phyloP scores from a whole-genome alignment of 2,113 vertebrate species.

The Archilochus colubris region DNA sequence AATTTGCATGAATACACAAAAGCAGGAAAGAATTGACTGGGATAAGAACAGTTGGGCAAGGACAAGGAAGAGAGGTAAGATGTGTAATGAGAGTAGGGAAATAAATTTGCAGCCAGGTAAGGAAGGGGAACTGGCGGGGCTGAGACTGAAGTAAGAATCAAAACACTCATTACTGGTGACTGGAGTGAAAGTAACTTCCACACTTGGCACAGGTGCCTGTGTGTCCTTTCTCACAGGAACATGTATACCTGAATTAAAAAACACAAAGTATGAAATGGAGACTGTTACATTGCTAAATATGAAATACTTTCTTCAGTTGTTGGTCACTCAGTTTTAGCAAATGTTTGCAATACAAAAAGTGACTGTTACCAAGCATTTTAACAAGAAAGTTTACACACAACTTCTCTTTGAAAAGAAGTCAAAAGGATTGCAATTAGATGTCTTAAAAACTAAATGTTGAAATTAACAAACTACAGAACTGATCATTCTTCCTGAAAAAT shows the following conservation, averaged over 20 bases:
- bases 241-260: not conserved
- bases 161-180: not conserved
- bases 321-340: not conserved
- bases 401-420: not conserved
- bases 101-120: not conserved
- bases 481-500: not conserved
- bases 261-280: not conserved
- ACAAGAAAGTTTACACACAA: not conserved
- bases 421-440: not conserved
- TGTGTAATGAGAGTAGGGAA: not conserved
- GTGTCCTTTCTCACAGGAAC: not conserved
- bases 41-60: not conserved
- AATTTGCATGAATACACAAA: not conserved
- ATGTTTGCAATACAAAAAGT: not conserved
- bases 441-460: not conserved
- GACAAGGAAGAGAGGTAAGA: not conserved
- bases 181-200: not conserved
- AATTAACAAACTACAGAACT: not conserved
- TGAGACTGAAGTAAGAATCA: not conserved
- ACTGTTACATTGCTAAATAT: not conserved
- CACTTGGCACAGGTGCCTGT: accelerated
- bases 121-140: not conserved
- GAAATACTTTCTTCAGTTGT: not conserved
- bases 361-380: not conserved
- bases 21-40: not conserved